A percentile compares a stretch with the other conserved stretches of the same genome.
Evolutionary conservation across 2,797 vertebrate species (phyloP).

Genomic region (Pseudochromis fuscus): DNA sequence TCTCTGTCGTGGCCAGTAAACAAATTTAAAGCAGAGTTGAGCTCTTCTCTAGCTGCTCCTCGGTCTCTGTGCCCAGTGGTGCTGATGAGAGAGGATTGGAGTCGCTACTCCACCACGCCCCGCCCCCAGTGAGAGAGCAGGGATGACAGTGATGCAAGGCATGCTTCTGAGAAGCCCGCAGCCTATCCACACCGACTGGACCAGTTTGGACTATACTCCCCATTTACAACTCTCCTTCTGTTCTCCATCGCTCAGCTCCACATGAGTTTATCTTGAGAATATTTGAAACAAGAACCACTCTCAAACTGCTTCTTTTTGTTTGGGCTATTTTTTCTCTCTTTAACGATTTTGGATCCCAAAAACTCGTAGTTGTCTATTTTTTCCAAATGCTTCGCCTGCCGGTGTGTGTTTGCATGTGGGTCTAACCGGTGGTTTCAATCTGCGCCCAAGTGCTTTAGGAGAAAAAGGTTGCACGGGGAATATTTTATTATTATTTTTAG

Average conservation of each 20-base stretch:
- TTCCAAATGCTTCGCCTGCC: slow-evolving; percentile 57
- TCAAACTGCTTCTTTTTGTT: slow-evolving; percentile 9
- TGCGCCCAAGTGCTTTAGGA: slow-evolving; percentile 37
- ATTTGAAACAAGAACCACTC: slow-evolving; percentile 29
- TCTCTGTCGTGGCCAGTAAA: not conserved
- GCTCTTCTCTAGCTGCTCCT: slow-evolving; percentile 19
- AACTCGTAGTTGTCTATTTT: slow-evolving; percentile 65
- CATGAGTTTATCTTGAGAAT: slow-evolving; percentile 28
- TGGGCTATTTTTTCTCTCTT: slow-evolving; percentile 30
- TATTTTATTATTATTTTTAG: not conserved
- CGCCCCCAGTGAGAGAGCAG: slow-evolving; percentile 72
- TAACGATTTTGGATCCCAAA: slow-evolving; percentile 49
- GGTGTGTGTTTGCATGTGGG: slow-evolving; percentile 51
- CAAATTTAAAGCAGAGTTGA: slow-evolving; percentile 21
- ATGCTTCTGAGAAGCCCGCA: slow-evolving; percentile 67
- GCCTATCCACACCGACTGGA: slow-evolving; percentile 68
- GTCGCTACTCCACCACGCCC: slow-evolving; percentile 71
- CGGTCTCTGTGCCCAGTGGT: slow-evolving; percentile 59
- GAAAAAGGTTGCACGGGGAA: slow-evolving; percentile 22
- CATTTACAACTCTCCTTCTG: slow-evolving; percentile 65
- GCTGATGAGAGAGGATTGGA: slow-evolving; percentile 78
- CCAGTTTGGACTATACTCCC: slow-evolving; percentile 68
- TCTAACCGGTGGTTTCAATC: slow-evolving; percentile 41
- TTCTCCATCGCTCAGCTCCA: slow-evolving; percentile 28
- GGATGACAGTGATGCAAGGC: slow-evolving; percentile 69